Conservation (phyloP, 2,113 vertebrate genomes). For the Grantiella picta region DNA sequence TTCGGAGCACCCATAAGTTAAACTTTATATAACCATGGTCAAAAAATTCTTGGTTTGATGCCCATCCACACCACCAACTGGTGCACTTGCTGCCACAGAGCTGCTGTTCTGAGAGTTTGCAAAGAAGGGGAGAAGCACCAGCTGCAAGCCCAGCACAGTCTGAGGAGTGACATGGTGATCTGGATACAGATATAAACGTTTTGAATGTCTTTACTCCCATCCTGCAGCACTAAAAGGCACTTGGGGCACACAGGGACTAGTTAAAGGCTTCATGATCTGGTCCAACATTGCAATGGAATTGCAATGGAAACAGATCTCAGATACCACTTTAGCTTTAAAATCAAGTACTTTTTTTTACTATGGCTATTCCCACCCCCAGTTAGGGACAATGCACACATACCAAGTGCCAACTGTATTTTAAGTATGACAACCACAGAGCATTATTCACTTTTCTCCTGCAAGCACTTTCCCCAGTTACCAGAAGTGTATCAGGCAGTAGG, state of each 20-base stretch:
- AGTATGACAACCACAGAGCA: background rate
- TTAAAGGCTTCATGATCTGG: background rate
- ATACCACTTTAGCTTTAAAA: background rate
- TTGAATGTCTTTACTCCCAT: background rate
- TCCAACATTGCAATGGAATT: background rate
- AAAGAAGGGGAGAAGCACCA: background rate
- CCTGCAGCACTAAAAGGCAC: background rate
- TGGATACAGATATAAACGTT: rapidly evolving
- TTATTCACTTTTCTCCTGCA: background rate
- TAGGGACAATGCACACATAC: rapidly evolving
- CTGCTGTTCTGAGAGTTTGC: background rate
- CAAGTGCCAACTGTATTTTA: background rate
- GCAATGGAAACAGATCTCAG: background rate
- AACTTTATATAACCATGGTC: background rate
- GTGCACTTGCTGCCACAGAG: background rate
- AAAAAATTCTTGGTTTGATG: background rate
- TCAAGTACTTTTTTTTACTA: background rate
- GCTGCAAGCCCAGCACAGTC: background rate
- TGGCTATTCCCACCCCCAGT: background rate
- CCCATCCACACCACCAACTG: rapidly evolving
- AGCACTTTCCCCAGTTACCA: background rate
- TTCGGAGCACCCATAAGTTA: rapidly evolving
- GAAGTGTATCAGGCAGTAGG: rapidly evolving
- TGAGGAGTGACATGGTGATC: background rate
- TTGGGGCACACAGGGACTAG: background rate